A percentile compares a stretch with the other conserved stretches of the same genome.
Conservation (phyloP, 1,140 invertebrate species). For the Bombus soroeensis region DNA sequence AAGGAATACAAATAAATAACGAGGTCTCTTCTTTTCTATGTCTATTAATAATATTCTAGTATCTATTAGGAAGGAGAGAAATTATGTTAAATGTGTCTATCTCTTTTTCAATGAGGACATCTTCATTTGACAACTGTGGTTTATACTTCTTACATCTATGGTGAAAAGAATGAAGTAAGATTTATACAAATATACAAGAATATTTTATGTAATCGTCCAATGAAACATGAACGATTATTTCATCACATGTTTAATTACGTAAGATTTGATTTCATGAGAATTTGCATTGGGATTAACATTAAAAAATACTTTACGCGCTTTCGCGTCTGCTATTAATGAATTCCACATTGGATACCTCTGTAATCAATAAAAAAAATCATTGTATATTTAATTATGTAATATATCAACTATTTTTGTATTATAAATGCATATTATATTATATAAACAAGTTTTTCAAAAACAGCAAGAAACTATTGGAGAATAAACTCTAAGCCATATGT, state of each 20-base stretch:
- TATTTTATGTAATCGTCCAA: background rate
- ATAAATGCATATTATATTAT: no score
- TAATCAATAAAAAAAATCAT: slow-evolving; percentile 43
- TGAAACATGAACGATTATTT: background rate
- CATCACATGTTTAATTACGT: background rate
- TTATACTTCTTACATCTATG: no score
- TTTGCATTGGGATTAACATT: slow-evolving; percentile 61
- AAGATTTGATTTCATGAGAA: slow-evolving; percentile 10
- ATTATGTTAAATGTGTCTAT: no score
- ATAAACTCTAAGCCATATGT: no score
- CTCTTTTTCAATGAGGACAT: no score
- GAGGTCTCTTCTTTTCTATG: no score
- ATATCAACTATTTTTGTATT: background rate
- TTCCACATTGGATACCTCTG: slow-evolving; percentile 79
- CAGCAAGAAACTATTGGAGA: no score
- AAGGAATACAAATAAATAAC: no score
- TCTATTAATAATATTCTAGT: no score
- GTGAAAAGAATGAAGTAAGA: background rate
- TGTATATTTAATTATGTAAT: background rate
- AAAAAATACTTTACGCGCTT: slow-evolving; percentile 61
- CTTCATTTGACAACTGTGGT: no score
- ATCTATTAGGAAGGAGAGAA: no score
- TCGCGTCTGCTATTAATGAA: slow-evolving; percentile 72
- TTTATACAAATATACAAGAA: slow-evolving; percentile 34
- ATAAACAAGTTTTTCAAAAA: no score